A percentile compares a stretch with the other conserved stretches of the same genome.
Conservation (phyloP, 2,888 invertebrate species). For the Stegophylla sp. region DNA sequence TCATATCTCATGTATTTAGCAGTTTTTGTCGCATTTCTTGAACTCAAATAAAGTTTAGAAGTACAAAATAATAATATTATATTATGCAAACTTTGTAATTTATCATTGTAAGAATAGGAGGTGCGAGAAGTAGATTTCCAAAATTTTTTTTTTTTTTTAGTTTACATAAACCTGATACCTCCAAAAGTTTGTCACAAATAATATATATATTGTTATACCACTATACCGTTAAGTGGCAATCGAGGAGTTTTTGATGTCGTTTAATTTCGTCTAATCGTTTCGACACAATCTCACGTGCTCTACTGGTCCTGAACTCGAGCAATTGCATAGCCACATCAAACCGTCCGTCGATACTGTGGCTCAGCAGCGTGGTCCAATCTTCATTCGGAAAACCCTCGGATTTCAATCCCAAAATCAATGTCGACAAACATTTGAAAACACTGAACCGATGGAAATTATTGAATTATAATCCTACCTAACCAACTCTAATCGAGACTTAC, state of each 20-base stretch:
- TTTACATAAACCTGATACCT: too few relatives aligned
- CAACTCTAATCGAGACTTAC: neutral
- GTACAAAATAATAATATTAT: too few relatives aligned
- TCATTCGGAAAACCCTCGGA: neutral
- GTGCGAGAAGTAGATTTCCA: too few relatives aligned
- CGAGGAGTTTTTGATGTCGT: constrained; percentile 17
- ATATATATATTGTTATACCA: neutral
- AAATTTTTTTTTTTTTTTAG: too few relatives aligned
- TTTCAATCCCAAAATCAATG: neutral
- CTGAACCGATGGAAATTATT: neutral
- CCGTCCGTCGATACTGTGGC: neutral
- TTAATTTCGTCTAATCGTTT: constrained; percentile 27
- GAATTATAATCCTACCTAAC: too few relatives aligned
- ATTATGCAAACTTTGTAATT: too few relatives aligned
- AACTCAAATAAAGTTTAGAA: too few relatives aligned
- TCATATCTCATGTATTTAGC: too few relatives aligned
- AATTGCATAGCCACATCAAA: neutral
- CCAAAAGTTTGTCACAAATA: neutral
- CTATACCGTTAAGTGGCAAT: neutral
- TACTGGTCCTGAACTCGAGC: neutral
- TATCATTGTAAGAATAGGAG: too few relatives aligned
- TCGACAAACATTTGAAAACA: neutral
- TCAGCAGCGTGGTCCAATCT: neutral
- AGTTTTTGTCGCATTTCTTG: too few relatives aligned
- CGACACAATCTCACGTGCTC: neutral